Conservation (phyloP, 2,113 vertebrate species). For the Corythornis cristatus region DNA sequence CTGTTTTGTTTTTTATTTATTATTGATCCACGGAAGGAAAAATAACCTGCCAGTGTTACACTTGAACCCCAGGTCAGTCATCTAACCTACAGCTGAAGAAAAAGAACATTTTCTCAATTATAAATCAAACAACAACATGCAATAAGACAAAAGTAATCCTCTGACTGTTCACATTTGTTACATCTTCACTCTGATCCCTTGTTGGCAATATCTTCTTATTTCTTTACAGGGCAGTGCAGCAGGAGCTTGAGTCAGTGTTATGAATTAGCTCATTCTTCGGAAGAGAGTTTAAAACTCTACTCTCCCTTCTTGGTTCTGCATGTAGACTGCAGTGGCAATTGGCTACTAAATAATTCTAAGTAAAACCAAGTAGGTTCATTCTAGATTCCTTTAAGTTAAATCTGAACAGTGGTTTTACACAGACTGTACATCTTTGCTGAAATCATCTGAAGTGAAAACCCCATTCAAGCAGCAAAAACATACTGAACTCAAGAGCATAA, state of each 20-base stretch:
- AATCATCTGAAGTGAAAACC: slow-evolving; percentile 14
- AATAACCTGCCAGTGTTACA: not conserved
- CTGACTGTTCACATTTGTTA: not conserved
- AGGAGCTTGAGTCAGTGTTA: not conserved
- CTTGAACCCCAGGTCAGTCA: not conserved
- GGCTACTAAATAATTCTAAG: not conserved
- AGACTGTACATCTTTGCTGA: not conserved
- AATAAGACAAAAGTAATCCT: not conserved
- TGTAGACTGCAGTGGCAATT: not conserved
- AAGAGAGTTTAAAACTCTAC: not conserved
- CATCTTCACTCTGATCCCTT: not conserved
- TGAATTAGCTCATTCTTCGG: not conserved
- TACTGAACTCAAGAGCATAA: not conserved
- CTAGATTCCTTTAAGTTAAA: not conserved
- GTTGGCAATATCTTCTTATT: not conserved
- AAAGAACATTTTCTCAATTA: not conserved
- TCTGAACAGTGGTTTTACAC: not conserved
- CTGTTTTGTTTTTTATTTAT: too few species aligned
- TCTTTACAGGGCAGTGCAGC: not conserved
- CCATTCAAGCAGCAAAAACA: not conserved
- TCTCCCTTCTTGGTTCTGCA: not conserved
- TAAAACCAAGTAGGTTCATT: not conserved
- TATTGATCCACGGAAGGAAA: too few species aligned
- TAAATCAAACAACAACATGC: not conserved
- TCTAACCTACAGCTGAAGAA: not conserved